Evolutionary conservation across 1,140 invertebrate genomes (phyloP).

Genomic region (Drosophila paulistorum): DNA sequence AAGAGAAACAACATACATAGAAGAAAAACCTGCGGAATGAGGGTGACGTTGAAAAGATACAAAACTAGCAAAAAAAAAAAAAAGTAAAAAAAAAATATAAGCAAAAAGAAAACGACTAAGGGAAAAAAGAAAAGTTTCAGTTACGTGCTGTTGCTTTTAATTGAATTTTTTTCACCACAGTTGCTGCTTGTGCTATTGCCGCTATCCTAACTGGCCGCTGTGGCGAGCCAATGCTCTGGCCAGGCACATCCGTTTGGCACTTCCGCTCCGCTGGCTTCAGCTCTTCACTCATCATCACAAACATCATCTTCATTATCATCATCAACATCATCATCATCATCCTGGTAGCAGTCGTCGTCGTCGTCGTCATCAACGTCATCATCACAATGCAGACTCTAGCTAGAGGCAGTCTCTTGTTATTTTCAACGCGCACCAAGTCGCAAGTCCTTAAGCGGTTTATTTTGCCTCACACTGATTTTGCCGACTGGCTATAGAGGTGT

Average conservation of each 20-base stretch:
- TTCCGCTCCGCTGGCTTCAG: conserved; percentile 45
- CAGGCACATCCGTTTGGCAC: conserved; percentile 71
- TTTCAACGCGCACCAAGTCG: conserved; percentile 73
- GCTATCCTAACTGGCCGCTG: conserved; percentile 53
- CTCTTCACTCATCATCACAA: background rate
- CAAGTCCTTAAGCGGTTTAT: conserved; percentile 80
- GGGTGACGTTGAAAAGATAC: conserved; percentile 63
- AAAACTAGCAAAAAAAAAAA: conserved; percentile 65
- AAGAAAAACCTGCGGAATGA: conserved; percentile 7
- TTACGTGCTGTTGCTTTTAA: conserved; percentile 82
- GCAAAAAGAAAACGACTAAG: conserved; percentile 14
- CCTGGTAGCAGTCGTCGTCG: background rate
- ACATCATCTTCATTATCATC: background rate
- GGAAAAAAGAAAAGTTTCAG: conserved; percentile 74
- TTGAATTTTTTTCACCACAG: conserved; percentile 76
- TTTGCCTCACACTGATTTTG: conserved; percentile 77
- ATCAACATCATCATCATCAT: background rate
- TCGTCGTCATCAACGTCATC: background rate
- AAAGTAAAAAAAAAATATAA: conserved; percentile 4
- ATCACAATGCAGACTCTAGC: conserved; percentile 39
- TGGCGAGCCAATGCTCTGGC: conserved; percentile 64
- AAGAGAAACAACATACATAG: conserved; percentile 41
- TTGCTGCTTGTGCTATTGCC: conserved; percentile 25
- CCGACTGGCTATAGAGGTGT: conserved; percentile 51
- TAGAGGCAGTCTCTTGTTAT: conserved; percentile 75